A percentile compares a stretch with the other conserved stretches of the same genome.
Conservation (phyloP, 2,113 vertebrate species). For the Puntigrus tetrazona region DNA sequence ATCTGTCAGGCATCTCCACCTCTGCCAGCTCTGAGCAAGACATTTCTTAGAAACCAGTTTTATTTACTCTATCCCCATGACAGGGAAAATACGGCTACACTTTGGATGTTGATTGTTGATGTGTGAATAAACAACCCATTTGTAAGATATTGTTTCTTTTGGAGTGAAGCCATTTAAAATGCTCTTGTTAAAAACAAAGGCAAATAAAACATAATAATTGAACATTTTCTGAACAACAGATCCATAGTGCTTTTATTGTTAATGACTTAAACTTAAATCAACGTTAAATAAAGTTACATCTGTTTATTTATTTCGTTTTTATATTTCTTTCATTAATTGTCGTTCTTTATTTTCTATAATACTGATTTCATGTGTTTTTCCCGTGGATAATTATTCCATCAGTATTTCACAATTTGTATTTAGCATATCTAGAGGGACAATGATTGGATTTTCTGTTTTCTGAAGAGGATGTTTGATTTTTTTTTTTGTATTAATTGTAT, state of each 20-base stretch:
- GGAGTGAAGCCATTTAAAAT: background rate
- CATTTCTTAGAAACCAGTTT: background rate
- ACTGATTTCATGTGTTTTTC: background rate
- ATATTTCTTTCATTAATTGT: background rate
- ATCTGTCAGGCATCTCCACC: conserved; percentile 8
- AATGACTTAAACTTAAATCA: too few species aligned
- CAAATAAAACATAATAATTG: background rate
- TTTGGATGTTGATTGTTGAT: background rate
- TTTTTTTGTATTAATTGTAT: background rate
- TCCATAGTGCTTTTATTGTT: background rate
- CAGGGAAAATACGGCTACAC: conserved; percentile 11
- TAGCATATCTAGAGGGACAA: background rate
- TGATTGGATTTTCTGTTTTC: background rate
- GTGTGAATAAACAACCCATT: background rate
- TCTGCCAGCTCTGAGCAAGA: background rate
- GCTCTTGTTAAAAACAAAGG: background rate
- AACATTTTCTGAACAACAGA: background rate
- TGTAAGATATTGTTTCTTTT: background rate
- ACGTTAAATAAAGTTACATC: too few species aligned
- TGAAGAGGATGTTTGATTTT: background rate
- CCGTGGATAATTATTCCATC: background rate
- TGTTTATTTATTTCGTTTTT: background rate
- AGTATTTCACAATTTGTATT: background rate
- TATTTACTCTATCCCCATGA: background rate
- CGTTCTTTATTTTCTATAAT: background rate